Evolutionary conservation across 2,113 vertebrate genomes (phyloP).

Genomic region (Erpornis zantholeuca): DNA sequence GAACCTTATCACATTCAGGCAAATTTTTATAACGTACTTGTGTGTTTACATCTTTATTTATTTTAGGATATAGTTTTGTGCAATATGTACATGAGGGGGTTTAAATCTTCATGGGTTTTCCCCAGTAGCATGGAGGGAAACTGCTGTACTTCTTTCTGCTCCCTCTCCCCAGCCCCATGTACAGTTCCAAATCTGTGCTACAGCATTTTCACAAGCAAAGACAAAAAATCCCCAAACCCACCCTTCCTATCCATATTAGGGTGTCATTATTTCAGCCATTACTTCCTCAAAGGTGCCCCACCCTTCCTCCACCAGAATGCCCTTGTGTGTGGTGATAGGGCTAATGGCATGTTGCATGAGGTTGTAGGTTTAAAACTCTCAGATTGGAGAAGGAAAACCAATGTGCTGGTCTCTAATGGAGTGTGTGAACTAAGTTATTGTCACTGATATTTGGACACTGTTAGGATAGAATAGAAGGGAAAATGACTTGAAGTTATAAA

Average conservation of each 20-base stretch:
- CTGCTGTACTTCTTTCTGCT: not conserved
- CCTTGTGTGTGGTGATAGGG: too few relatives aligned
- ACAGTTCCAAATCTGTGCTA: not conserved
- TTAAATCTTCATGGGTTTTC: not conserved
- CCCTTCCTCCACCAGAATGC: not conserved
- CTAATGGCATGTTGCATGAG: not conserved
- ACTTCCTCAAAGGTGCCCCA: not conserved
- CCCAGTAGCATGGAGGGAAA: accelerated
- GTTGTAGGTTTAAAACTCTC: not conserved
- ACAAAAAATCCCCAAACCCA: accelerated
- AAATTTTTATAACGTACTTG: not conserved
- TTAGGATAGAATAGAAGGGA: not conserved
- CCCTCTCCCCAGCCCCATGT: accelerated
- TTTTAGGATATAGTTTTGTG: not conserved
- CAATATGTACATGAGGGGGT: accelerated
- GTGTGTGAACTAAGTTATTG: not conserved
- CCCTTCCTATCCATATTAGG: accelerated
- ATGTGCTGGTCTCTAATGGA: not conserved
- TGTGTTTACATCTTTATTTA: not conserved
- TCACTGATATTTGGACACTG: not conserved
- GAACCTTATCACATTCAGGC: not conserved
- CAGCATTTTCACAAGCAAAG: not conserved
- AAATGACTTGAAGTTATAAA: not conserved
- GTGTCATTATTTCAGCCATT: not conserved
- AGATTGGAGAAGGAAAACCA: not conserved